phyloP scores from a whole-genome alignment of 2,113 vertebrate species.

The Archocentrus centrarchus region DNA sequence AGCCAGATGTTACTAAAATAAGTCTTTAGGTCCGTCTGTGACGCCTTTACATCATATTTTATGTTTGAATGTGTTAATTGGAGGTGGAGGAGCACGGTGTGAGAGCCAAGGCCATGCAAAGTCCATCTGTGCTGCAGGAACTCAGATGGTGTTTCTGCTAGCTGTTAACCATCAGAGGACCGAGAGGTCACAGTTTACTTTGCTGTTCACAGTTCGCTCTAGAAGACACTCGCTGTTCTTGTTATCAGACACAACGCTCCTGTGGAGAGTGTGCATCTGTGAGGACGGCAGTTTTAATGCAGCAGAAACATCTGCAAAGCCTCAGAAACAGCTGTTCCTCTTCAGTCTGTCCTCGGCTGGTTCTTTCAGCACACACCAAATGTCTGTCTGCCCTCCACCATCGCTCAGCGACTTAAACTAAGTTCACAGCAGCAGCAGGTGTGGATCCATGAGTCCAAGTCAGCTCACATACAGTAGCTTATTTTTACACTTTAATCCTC shows the following conservation, averaged over 20 bases:
- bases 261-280: not conserved
- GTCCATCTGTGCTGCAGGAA: not conserved
- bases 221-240: not conserved
- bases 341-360: not conserved
- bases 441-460: not conserved
- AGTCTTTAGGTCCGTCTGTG: not conserved
- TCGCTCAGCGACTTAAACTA: no score
- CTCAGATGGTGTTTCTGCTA: not conserved
- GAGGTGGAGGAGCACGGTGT: not conserved
- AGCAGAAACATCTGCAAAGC: constrained; percentile 1
- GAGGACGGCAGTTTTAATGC: not conserved
- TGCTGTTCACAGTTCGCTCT: not conserved
- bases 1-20: not conserved
- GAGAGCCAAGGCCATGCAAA: not conserved
- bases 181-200: no score
- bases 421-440: not conserved
- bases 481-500: not conserved
- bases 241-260: not conserved
- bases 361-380: not conserved
- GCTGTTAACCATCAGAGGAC: not conserved
- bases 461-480: not conserved
- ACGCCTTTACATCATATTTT: accelerated
- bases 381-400: not conserved
- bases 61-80: not conserved
- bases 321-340: not conserved